Evolutionary conservation across 1,140 invertebrate species (phyloP), one percentile per base, ranked within the genome.

Genomic region (Cecropterus lyciades): DNA sequence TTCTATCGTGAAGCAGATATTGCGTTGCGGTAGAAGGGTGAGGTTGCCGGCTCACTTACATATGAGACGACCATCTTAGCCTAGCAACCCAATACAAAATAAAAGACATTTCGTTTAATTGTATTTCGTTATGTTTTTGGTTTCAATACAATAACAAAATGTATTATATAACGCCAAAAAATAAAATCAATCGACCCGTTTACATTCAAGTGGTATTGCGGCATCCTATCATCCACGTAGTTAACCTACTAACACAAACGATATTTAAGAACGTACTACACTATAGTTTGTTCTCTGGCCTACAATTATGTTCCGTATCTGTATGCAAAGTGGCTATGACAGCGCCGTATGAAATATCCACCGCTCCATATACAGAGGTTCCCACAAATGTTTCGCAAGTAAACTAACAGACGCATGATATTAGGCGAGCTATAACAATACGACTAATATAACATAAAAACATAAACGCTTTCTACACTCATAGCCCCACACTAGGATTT

Each of bases 311-410:
- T 63, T 40, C 46, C 27, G 33, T 43, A 46, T 63, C 33, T 63
- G 46, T 51, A 63, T 63, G 46, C 60, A 65, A 24, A 67, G 46
- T 37, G 45, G 14, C 9, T n/a, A 46, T 46, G 69, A 69, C 42
- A 72, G 72, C 70, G 65, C 72, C 72, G 70, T 67, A 72, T 49
- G 57, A 48, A 48, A 48, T 46, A 15, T 15, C 45, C 57, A 56
- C 67, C 57, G 59, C 67, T 70, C 72, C 67, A 75, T 73, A 74
- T 73, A 70, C 69, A 68, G 67, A 69, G 66, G 74, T 73, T 59
- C 75, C 63, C 69, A 76, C 67, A 70, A 84, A 75, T 79, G 79
- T 80, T 72, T 65, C 71, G 76, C 80, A 80, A 80, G 43, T 46
- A 24, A 33, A 15, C 55, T 57, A 37, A 59, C 56, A 59, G 46